Evolutionary conservation across 37 sponge, comb jelly and placozoan species (phyloP), one percentile per base, ranked within the genome.

Genomic region (Sycon ciliatum): DNA sequence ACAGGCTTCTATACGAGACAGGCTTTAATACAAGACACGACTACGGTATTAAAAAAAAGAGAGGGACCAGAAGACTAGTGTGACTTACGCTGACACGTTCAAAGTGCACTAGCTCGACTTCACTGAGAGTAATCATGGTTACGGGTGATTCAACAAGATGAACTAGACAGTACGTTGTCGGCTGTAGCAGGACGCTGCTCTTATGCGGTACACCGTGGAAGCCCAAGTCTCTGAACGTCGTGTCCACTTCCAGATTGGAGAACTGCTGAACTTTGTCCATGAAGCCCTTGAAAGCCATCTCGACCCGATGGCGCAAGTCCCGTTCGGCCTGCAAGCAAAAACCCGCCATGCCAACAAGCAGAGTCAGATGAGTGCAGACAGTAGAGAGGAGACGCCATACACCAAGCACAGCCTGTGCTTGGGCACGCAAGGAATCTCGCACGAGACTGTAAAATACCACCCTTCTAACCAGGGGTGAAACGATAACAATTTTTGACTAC

Each of bases 31-130:
- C n/a, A n/a, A n/a, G n/a, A n/a, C n/a, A n/a, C n/a, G n/a, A n/a
- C n/a, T n/a, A n/a, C n/a, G n/a, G n/a, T n/a, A n/a, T 55, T 2
- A 55, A 1, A 3, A 1, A n/a, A n/a, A n/a, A n/a, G n/a, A n/a
- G n/a, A n/a, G n/a, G n/a, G n/a, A n/a, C n/a, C n/a, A n/a, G n/a
- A n/a, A n/a, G n/a, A n/a, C n/a, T n/a, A n/a, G 32, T 60, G 16
- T n/a, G 22, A 69, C 73, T 34, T 73, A 87, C 88, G 60, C 76
- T 78, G 3, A 94, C 95, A 69, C 99, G 77, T 71, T 96, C 98
- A 85, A 96, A 96, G 71, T 96, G 98, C 0, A 96, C 85, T 36
- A 97, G 79, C 64, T 97, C 94, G 36, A 97, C 81, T 70, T 97
- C 99, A 64, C 89, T 90, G 34, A 97, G 78, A 20, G 81, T 71